These are phyloP conservation scores for Peromyscus maniculatus DNA, from an alignment of 2,113 vertebrate genomes.

Conservation along the genomic window DNA sequence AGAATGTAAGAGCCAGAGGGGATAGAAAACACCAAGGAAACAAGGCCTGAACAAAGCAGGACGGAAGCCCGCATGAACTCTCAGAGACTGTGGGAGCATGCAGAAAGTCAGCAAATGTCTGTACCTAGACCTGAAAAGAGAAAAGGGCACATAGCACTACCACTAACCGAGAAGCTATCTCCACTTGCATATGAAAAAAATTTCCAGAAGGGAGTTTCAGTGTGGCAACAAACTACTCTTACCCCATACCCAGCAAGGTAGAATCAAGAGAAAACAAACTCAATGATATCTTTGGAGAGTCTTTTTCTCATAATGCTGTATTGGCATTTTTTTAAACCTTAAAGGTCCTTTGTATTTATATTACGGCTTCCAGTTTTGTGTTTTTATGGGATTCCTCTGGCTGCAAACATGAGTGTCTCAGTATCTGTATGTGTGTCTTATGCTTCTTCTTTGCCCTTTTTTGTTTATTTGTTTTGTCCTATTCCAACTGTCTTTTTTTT, in stretches of 20 bases:
- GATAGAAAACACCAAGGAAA: neutral
- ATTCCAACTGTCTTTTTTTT: neutral
- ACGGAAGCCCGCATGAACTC: neutral
- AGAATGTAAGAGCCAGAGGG: neutral
- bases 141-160: neutral
- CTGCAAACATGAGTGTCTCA: neutral
- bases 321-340: neutral
- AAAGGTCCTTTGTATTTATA: neutral
- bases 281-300: neutral
- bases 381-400: neutral
- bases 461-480: neutral
- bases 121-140: neutral
- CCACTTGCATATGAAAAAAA: neutral
- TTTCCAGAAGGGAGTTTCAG: neutral
- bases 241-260: neutral
- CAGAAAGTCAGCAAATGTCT: neutral
- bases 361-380: neutral
- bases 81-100: neutral
- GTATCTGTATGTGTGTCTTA: neutral
- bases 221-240: neutral
- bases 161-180: neutral
- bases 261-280: neutral
- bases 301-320: neutral
- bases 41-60: neutral
- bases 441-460: neutral